These are phyloP conservation scores for Nephotettix cincticeps DNA, from an alignment of 1,140 invertebrate genomes.

Conservation along the genomic window DNA sequence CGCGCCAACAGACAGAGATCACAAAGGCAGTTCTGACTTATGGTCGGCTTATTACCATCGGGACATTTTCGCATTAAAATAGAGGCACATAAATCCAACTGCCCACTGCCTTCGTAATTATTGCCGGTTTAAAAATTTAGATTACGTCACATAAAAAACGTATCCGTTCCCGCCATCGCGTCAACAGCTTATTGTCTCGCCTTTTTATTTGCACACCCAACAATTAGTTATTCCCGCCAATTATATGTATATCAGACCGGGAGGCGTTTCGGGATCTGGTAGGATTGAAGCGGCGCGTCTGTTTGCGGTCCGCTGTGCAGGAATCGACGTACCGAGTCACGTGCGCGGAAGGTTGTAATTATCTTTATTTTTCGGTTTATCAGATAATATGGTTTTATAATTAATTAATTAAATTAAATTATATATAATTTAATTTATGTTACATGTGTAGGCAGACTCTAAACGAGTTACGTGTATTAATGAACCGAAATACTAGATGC, in stretches of 20 bases:
- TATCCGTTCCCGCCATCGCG: not conserved
- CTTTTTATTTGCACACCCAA: not conserved
- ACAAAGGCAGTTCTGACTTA: not conserved
- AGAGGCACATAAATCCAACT: not conserved
- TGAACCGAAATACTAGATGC: too few species aligned
- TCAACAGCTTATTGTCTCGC: conserved; percentile 15
- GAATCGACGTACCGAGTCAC: not conserved
- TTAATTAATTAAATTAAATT: too few species aligned
- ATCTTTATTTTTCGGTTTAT: not conserved
- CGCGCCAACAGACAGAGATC: not conserved
- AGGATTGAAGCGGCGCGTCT: not conserved
- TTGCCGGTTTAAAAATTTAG: conserved; percentile 22
- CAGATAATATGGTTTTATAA: too few species aligned
- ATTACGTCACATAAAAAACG: conserved; percentile 2
- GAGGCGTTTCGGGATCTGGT: not conserved
- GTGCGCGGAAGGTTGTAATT: not conserved
- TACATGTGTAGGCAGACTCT: too few species aligned
- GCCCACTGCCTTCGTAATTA: conserved; percentile 9
- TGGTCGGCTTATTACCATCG: conserved; percentile 5
- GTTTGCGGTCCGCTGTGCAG: not conserved
- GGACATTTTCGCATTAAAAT: conserved; percentile 18
- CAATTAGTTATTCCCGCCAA: conserved; percentile 7
- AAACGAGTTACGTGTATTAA: too few species aligned
- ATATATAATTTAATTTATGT: too few species aligned
- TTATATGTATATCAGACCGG: conserved; percentile 15